Base-by-base conservation (phyloP, 2,113 vertebrate species). In the Marmota flaviventris region DNA sequence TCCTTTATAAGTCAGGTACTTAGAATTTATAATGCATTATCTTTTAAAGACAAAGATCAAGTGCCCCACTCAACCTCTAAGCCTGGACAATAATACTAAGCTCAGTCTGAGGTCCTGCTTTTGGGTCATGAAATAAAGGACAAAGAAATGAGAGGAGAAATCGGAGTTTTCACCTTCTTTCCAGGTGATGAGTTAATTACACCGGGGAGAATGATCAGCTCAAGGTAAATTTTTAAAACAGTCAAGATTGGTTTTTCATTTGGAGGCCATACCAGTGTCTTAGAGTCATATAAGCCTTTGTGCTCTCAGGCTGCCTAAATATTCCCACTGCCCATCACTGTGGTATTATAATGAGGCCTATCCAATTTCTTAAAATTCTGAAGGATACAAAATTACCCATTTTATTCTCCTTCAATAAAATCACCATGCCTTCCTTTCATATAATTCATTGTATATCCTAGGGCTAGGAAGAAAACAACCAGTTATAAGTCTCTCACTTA, bases 181-280 rank as follows among this genome's bases (percentile, higher is more conserved):
- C 32, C 37, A 61, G 27, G 8, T 39, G 39, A 39, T 39, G 39
- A 39, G 39, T 39, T 39, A 39, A 39, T 39, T 39, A 39, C 39
- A 39, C 39, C 39, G 53, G 27, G 8, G 13, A 13, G 4, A 94
- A 48, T 79, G 9, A 73, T 91, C 45, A 39, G 24, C 51, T 89
- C 6, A 83, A 65, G 22, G 48, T 82, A 88, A 88, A 91, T 37
- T 32, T 82, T 96, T 85, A 77, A 75, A 77, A 45, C 32, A 91
- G 16, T 18, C n/a, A 96, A 96, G 22, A 14, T 22, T 90, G 20
- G 17, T 69, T 65, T 92, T 96, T 87, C 48, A 72, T 77, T 96
- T 17, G 63, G 1, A 0, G 12, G 18, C 29, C 42, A 88, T 61
- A 37, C 9, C 10, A 63, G 22, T 8, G 39, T 48, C 61, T 91